Evolutionary conservation across 2,888 invertebrate genomes (phyloP), one percentile per base, ranked within the genome.

Genomic region (Drosophila fungiperda): DNA sequence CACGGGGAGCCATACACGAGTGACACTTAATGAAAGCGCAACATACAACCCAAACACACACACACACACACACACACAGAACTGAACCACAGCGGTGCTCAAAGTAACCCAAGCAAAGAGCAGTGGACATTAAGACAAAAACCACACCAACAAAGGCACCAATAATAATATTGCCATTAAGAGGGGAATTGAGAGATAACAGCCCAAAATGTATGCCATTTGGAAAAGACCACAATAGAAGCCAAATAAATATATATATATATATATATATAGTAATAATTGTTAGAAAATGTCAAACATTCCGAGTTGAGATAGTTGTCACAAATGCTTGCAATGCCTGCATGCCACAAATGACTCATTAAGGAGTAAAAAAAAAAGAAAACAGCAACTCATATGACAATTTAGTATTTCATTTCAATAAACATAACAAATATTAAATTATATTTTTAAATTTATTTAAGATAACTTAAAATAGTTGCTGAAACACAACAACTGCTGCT

Each of bases 21-120:
- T 89, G 85, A 66, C 77, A 87, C 89, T 82, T 87, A 82, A 89
- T 85, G 89, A 87, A 84, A 89, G 85, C 87, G 89, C 89, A 89
- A 83, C 84, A 89, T 87, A 73, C 80, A 73, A 62, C 20, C 38
- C 40, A 57, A 40, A 26, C 69, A 52, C 17, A 66, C 20, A 48
- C 23, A 26, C 40, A 48, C 23, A 26, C 40, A 40, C 38, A 64
- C 26, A 29, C 29, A 4, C 29, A 48, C 64, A 59, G 69, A 70
- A 83, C 69, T 71, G 77, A 68, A 82, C 83, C 77, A 58, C 64
- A 73, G 60, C 69, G 48, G 38, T 45, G 50, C 17, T 26, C 40
- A 53, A 81, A 62, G 52, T 26, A 55, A 79, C 64, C 75, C 64
- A 79, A 61, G 57, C 67, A 55, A 40, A 71, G 49, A 65, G 61